Evolutionary conservation across 2,888 invertebrate genomes (phyloP).

Genomic region (Rhabditoides inermis): DNA sequence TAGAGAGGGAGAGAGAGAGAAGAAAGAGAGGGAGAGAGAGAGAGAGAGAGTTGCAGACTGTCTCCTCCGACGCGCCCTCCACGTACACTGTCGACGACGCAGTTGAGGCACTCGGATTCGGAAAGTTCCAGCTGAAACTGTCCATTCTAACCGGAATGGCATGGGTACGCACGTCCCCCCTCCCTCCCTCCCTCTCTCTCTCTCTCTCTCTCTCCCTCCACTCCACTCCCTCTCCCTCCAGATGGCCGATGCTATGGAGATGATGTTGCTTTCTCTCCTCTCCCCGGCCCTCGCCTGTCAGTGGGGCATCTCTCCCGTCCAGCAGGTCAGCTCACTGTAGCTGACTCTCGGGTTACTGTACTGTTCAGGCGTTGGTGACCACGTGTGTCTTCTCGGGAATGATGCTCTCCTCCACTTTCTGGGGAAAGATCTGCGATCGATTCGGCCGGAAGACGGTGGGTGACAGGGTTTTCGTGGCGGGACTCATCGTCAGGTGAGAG

Average conservation of each 20-base stretch:
- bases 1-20: background rate
- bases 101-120: conserved; percentile 58
- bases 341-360: too few relatives aligned
- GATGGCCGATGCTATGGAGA: conserved; percentile 98
- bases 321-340: conserved; percentile 24
- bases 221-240: conserved; percentile 60
- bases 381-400: conserved; percentile 84
- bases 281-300: conserved; percentile 87
- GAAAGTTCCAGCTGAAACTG: conserved; percentile 57
- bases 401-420: conserved; percentile 91
- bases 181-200: background rate
- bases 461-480: background rate
- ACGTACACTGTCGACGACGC: conserved; percentile 56
- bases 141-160: conserved; percentile 57
- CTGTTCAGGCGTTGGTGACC: conserved; percentile 82
- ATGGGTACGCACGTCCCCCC: conserved; percentile 52
- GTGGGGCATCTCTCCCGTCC: conserved; percentile 70
- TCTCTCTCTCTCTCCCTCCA: background rate
- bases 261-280: conserved; percentile 86
- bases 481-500: background rate
- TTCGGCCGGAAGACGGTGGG: conserved; percentile 40
- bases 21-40: background rate
- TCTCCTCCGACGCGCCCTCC: conserved; percentile 12
- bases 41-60: too few relatives aligned
- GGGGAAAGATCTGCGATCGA: conserved; percentile 82